phyloP scores from a whole-genome alignment of 2,113 vertebrate species.

The Phoenicopterus ruber region DNA sequence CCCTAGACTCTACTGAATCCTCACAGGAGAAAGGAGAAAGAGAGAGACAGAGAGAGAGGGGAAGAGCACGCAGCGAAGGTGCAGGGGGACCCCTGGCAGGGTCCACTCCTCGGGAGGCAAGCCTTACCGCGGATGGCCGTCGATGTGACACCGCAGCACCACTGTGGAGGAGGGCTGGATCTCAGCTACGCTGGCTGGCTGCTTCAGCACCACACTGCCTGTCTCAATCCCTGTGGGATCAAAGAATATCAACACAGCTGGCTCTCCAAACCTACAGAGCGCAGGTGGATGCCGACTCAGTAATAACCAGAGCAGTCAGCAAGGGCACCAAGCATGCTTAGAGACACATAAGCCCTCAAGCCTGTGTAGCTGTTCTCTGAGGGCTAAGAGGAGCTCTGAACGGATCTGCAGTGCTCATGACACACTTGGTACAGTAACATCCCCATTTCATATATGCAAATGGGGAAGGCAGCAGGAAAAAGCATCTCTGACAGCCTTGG shows the following conservation, averaged over 20 bases:
- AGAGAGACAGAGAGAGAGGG: background rate
- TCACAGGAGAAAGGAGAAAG: slow-evolving; percentile 22
- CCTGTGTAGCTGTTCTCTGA: background rate
- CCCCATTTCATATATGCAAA: background rate
- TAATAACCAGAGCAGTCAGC: background rate
- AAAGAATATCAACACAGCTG: background rate
- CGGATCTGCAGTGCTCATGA: background rate
- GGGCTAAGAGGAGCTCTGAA: background rate
- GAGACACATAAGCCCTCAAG: background rate
- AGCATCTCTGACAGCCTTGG: background rate
- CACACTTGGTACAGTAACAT: background rate
- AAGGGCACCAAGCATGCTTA: background rate
- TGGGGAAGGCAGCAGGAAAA: background rate
- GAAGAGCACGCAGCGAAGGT: background rate
- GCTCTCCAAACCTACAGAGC: background rate
- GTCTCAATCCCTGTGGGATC: slow-evolving; percentile 87
- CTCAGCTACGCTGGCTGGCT: slow-evolving; percentile 80
- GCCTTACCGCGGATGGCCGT: slow-evolving; percentile 95
- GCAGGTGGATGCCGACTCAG: background rate
- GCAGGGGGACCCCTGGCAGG: background rate
- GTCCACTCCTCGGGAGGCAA: background rate
- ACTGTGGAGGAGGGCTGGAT: slow-evolving; percentile 87
- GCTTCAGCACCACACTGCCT: slow-evolving; percentile 86
- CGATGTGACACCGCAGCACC: slow-evolving; percentile 88
- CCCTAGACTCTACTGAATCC: slow-evolving; percentile 39